These are phyloP conservation scores for Prunella strophiata DNA, from an alignment of 2,797 vertebrate genomes.

Conservation along the genomic window DNA sequence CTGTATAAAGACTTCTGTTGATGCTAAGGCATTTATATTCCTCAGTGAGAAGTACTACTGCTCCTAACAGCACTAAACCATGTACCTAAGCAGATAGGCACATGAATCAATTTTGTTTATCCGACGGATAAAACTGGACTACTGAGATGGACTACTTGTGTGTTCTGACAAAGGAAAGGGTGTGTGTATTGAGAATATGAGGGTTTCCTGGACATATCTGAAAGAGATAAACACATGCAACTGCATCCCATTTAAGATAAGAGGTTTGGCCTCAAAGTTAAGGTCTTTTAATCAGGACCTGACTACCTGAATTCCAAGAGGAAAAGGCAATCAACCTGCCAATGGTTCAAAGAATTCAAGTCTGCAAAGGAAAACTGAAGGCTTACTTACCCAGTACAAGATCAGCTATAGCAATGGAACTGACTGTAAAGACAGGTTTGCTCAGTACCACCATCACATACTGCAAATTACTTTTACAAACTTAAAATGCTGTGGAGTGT, in stretches of 20 bases:
- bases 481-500: neutral
- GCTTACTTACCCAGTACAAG: neutral
- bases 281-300: neutral
- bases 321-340: neutral
- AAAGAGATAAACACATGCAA: neutral
- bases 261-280: neutral
- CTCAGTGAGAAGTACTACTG: neutral
- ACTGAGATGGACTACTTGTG: neutral
- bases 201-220: neutral
- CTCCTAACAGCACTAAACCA: neutral
- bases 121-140: neutral
- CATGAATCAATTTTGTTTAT: neutral
- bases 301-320: neutral
- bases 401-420: neutral
- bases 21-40: neutral
- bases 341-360: neutral
- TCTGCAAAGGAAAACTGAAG: neutral
- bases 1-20: neutral
- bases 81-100: fast-evolving
- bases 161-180: neutral
- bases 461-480: neutral
- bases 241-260: neutral
- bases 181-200: neutral
- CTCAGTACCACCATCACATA: neutral
- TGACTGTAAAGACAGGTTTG: neutral